Conservation (phyloP, 1,140 invertebrate species). For the Lucilia cuprina region DNA sequence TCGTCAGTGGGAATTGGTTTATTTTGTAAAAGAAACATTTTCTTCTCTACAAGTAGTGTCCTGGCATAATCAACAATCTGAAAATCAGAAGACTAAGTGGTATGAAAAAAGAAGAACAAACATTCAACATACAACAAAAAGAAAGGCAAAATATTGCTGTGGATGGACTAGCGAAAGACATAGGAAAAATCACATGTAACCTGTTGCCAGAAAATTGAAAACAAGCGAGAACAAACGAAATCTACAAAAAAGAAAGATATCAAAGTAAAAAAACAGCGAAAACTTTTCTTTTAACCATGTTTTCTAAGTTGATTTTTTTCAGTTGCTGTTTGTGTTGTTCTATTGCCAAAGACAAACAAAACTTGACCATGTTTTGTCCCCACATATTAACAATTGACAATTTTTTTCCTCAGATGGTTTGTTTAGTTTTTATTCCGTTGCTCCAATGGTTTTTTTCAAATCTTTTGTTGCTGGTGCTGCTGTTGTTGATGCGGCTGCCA, state of each 20-base stretch:
- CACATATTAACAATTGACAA: constrained; percentile 32
- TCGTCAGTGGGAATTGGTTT: constrained; percentile 31
- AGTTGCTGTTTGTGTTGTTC: neutral
- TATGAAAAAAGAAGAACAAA: neutral
- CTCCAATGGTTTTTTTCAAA: neutral
- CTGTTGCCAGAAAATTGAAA: constrained; percentile 1
- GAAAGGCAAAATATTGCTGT: neutral
- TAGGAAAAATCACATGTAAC: constrained; percentile 24
- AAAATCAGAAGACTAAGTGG: neutral
- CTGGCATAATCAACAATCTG: constrained; percentile 9
- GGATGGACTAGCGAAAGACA: constrained; percentile 18
- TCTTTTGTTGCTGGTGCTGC: neutral
- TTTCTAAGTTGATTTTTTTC: neutral
- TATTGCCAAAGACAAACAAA: neutral
- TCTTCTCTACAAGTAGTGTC: neutral
- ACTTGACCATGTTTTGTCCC: constrained; percentile 34
- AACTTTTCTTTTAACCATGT: constrained; percentile 16
- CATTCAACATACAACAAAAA: neutral
- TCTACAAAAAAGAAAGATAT: no score
- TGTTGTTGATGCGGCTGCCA: neutral
- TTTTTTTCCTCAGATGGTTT: neutral
- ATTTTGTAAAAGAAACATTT: neutral
- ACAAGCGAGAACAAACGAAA: neutral
- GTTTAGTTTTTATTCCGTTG: neutral
- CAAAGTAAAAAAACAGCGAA: neutral